A percentile compares a stretch with the other conserved stretches of the same genome.
Evolutionary conservation across 1,140 invertebrate genomes (phyloP).

Genomic region (Drosophila tsacasi): DNA sequence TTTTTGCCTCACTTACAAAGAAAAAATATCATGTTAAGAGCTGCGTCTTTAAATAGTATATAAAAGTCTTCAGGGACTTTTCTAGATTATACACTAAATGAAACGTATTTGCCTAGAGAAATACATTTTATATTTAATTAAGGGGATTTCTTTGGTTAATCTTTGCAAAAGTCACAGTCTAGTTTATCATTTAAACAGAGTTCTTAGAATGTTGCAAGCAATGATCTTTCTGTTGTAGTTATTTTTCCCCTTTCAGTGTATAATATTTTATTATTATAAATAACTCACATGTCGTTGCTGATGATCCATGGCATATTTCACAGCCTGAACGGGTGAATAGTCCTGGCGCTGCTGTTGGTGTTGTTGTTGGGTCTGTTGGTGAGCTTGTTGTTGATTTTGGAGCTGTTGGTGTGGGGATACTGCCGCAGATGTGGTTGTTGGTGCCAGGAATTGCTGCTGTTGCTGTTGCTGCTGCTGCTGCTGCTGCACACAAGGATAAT

Average conservation of each 20-base stretch:
- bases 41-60: background rate
- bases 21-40: background rate
- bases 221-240: too few species aligned
- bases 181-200: background rate
- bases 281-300: slow-evolving; percentile 39
- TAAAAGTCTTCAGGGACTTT: background rate
- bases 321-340: slow-evolving; percentile 5
- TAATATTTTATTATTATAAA: background rate
- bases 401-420: slow-evolving; percentile 30
- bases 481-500: slow-evolving; percentile 37
- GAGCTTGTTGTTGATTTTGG: slow-evolving; percentile 12
- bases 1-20: slow-evolving; percentile 2
- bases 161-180: background rate
- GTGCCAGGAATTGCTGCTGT: slow-evolving; percentile 49
- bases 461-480: slow-evolving; percentile 47
- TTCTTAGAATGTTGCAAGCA: background rate
- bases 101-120: background rate
- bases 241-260: too few species aligned
- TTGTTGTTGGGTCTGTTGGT: background rate
- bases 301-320: slow-evolving; percentile 17
- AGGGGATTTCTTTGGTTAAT: background rate
- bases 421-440: slow-evolving; percentile 39
- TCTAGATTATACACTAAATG: background rate
- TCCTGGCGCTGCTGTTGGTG: slow-evolving; percentile 21
- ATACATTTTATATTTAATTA: background rate